Base-by-base conservation (phyloP, 1,140 invertebrate species). In the Gryon sp. region DNA sequence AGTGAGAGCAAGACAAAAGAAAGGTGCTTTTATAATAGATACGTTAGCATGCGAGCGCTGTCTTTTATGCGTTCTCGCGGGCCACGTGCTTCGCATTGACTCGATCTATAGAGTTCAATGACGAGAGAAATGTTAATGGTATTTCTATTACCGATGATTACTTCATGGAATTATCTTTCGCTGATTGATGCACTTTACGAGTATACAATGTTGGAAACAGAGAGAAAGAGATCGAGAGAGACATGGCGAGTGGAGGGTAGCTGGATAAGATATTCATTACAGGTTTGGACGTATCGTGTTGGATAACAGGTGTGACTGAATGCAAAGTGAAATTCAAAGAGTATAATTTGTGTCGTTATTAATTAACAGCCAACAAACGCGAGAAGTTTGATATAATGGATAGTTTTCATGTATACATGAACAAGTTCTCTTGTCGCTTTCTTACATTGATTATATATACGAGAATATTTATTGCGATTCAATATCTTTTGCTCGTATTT, bases 21-120 rank as follows among this genome's bases (percentile, higher is more conserved):
- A 70, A 69, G 38, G 48, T 68, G 78, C 63, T 77, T 79, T 84
- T 83, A 81, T 84, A 85, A 85, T 84, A 81, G 81, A 84, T 82
- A 84, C 63, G 83, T 84, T 84, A 79, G 80, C 80, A 84, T 84
- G 81, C 82, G 69, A 83, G 78, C 76, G 70, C 72, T 74, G 82
- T 80, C 82, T 81, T 84, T 82, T 81, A 81, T 80, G 76, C 79
- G 77, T 81, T 76, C 73, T 80, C 78, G 30, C 16, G 34, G 34
- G 28, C 50, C 76, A 70, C 76, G 70, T 66, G 76, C 53, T 74
- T 62, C 45, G 66, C 55, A 76, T 76, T 59, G 52, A 59, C 66
- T 66, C 50, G 26, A n/a, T n/a, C 66, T 60, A 40, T 48, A 45
- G 55, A 55, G 62, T 68, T 77, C 68, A 72, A 72, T 72, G 75